Evolutionary conservation across 1,140 invertebrate genomes (phyloP).

Genomic region (Drosophila suzukii): DNA sequence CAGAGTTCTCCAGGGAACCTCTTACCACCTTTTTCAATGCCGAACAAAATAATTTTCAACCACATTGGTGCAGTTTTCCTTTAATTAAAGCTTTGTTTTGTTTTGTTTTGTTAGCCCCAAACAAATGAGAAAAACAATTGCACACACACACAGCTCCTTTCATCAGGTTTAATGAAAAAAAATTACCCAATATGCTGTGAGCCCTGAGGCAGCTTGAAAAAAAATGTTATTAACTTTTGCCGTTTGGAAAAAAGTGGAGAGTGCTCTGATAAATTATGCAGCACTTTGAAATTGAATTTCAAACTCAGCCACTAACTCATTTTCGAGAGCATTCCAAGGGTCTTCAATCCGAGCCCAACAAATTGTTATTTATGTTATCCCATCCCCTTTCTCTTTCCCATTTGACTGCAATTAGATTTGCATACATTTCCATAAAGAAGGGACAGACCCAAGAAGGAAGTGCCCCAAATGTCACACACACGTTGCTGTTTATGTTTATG

Average conservation of each 20-base stretch:
- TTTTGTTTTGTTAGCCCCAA: neutral
- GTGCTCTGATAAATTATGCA: constrained; percentile 73
- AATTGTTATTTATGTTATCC: constrained; percentile 79
- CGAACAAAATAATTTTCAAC: constrained; percentile 24
- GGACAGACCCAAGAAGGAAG: constrained; percentile 25
- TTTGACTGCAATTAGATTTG: constrained; percentile 81
- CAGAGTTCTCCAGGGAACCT: constrained; percentile 16
- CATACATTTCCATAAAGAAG: constrained; percentile 76
- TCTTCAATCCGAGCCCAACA: constrained; percentile 52
- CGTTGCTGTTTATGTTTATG: constrained; percentile 81
- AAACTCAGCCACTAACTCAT: constrained; percentile 73
- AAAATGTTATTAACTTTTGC: constrained; percentile 72
- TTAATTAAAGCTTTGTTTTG: too few relatives aligned
- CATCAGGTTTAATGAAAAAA: constrained; percentile 45
- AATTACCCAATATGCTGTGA: constrained; percentile 43
- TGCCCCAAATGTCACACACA: constrained; percentile 77
- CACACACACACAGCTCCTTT: constrained; percentile 9
- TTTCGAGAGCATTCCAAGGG: constrained; percentile 36
- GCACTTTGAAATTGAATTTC: constrained; percentile 76
- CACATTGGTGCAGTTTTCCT: constrained; percentile 12
- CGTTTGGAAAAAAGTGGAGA: constrained; percentile 7
- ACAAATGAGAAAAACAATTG: constrained; percentile 18
- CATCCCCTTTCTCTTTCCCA: constrained; percentile 48
- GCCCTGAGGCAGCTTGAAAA: constrained; percentile 29
- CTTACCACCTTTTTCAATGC: neutral